Base-by-base conservation (phyloP, 2,113 vertebrate genomes). In the Nesogale talazaci region DNA sequence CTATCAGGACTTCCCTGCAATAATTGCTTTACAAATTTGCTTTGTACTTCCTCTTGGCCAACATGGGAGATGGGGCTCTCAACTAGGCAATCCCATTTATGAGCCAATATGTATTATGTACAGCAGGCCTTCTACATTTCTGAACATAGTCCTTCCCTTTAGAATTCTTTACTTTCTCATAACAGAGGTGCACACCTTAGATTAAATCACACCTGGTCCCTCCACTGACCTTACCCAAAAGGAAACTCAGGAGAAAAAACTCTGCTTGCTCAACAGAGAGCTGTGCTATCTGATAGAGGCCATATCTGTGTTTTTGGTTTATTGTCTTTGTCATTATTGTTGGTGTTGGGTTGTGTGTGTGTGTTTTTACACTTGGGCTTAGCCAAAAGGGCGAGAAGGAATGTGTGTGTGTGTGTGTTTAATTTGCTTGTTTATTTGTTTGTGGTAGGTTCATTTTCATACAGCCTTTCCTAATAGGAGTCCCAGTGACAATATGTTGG, bases 31-130 rank as follows among this genome's bases (percentile, higher is more conserved):
- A 6, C 16, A 56, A 70, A 36, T 25, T 52, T 86, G 22, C 3
- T 57, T 83, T 93, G 23, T 83, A 75, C 6, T 88, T 90, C 57
- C 46, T 52, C 23, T 46, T n/a, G 42, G 3, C 80, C 38, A 83
- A 1, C 22, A 4, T 27, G 16, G 29, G 6, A 19, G 9, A 1
- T 3, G 1, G 15, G 23, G 42, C 16, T 0, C 5, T 6, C 36
- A 65, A 20, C 23, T 20, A 61, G 77, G 40, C 46, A 29, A 61
- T 65, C 63, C 8, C 11, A 52, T 72, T 87, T 80, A 40, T 46
- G 25, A 84, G 36, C 16, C 3, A 42, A 40, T 90, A 61, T 79
- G 76, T 88, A 69, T 93, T 81, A 80, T 92, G 80, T 78, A 29
- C 82, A 83, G 57, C 10, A 42, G 19, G 3, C 11, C 70, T 81